Conservation (phyloP, 2,888 invertebrate species). For the Physocephala rufipes region DNA sequence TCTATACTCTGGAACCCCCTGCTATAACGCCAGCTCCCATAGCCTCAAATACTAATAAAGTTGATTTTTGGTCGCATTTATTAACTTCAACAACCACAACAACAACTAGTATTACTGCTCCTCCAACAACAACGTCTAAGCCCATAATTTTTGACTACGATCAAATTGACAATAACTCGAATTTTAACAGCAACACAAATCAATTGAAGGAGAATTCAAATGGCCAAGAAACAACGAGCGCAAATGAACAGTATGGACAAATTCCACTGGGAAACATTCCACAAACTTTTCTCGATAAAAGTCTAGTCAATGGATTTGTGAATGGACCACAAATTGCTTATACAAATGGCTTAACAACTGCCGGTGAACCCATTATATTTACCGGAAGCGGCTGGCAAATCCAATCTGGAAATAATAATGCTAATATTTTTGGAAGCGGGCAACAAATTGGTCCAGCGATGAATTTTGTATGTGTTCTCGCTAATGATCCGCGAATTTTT, state of each 20-base stretch:
- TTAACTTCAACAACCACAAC: constrained; percentile 31
- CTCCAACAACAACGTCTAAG: constrained; percentile 42
- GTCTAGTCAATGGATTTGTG: background rate
- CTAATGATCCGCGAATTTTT: background rate
- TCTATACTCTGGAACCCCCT: background rate
- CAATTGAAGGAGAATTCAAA: constrained; percentile 20
- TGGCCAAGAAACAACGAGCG: background rate
- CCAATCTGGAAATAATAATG: too few species aligned
- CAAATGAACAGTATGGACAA: too few species aligned
- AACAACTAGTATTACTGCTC: too few species aligned
- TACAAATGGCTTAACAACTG: background rate
- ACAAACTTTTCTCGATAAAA: background rate
- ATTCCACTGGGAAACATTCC: too few species aligned
- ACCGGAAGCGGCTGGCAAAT: too few species aligned
- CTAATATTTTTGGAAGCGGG: background rate
- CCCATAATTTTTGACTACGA: constrained; percentile 44
- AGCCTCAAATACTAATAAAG: constrained; percentile 37
- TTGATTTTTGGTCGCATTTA: constrained; percentile 39
- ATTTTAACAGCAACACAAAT: constrained; percentile 48
- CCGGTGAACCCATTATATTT: too few species aligned
- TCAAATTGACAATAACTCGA: constrained; percentile 38
- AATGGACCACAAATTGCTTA: background rate
- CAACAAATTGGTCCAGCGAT: background rate
- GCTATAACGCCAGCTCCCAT: constrained; percentile 34
- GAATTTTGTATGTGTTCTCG: background rate